These are phyloP conservation scores for Narcine bancroftii DNA, from an alignment of 2,113 vertebrate species.

Conservation along the genomic window DNA sequence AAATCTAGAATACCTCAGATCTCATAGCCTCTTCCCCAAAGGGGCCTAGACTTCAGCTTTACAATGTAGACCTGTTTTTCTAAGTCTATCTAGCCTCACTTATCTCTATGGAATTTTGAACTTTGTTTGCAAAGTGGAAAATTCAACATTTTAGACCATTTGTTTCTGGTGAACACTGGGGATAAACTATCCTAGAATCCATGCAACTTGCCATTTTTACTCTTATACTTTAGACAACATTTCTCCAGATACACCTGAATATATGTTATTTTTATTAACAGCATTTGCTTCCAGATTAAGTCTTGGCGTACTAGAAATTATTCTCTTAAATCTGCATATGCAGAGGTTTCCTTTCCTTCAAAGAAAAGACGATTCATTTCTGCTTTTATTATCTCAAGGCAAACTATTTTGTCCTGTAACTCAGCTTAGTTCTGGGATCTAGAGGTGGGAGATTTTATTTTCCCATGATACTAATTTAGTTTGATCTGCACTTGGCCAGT, in stretches of 20 bases:
- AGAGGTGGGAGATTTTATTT: background rate
- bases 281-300: background rate
- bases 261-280: background rate
- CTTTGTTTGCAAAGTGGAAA: background rate
- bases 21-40: background rate
- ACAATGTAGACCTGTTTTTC: background rate
- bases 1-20: background rate
- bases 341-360: background rate
- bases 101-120: background rate
- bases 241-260: no score
- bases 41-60: background rate
- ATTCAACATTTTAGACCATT: background rate
- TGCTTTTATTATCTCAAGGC: background rate
- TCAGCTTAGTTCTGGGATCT: background rate
- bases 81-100: background rate
- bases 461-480: background rate
- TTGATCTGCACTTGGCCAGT: background rate
- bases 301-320: background rate
- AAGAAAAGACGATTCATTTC: background rate
- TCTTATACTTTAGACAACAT: background rate
- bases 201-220: background rate
- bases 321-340: background rate
- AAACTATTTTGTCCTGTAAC: background rate
- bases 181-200: background rate
- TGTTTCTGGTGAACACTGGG: background rate